Base-by-base conservation (phyloP, 92 coral and sea anemone genomes). In the Paragorgia papillata region DNA sequence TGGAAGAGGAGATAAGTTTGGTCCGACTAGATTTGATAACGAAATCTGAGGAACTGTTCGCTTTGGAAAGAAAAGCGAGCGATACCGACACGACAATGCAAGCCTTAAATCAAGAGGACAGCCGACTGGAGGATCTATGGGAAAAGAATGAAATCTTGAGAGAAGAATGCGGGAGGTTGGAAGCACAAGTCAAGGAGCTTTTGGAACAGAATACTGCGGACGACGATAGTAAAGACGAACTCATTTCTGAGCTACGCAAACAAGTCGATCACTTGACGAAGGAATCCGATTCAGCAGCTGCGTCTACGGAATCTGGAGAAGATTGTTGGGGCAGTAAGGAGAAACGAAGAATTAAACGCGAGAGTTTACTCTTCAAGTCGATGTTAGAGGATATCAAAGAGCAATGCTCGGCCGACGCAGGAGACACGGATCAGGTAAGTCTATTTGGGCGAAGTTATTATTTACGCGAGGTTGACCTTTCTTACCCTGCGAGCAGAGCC, bases 331-430 rank as follows among this genome's bases (percentile, higher is more conserved):
- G 37, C 7, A 71, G 64, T 55, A 31, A 19, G n/a, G 26, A 29
- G 12, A 14, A 22, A 29, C 46, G 41, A 28, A 29, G 31, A 26
- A n/a, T n/a, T n/a, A 55, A 37, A 25, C 78, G 78, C 0, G 78
- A 71, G 26, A 71, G 65, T 37, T 43, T 50, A 25, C 31, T 71
- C 37, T 71, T 71, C 78, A 71, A 71, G 64, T 53, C 24, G 46
- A 53, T 71, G 78, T 25, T 71, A 21, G 61, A 53, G 41, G 78
- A 71, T 55, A 71, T 71, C 34, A 71, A 71, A 34, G 63, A 53
- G 54, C 46, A 53, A 17, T 46, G 30, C 22, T 14, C 29, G 1
- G 2, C 3, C 22, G 78, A 33, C 2, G 32, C 13, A 21, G 64
- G 29, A 33, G 62, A 64, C 21, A 15, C 10, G 6, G 24, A 64